Percentiles rank a stretch among this genome's conserved stretches.
These are phyloP conservation scores for Tridacna crocea DNA, from an alignment of 2,888 invertebrate genomes.

Conservation along the genomic window DNA sequence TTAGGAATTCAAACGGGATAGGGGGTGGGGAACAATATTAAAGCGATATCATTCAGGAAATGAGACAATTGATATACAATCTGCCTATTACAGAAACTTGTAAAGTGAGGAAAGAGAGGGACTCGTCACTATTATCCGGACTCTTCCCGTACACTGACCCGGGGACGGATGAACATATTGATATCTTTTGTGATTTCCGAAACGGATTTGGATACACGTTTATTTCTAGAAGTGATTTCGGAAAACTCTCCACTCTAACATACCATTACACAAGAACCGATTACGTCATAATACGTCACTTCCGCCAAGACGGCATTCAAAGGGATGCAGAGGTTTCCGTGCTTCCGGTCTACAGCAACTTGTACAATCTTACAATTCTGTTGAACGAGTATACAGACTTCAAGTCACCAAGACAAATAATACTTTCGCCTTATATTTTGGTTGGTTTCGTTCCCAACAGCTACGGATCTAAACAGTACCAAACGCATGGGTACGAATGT, in stretches of 20 bases:
- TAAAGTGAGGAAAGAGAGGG: neutral
- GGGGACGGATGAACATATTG: neutral
- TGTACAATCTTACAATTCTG: conserved; percentile 9
- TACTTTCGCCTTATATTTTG: neutral
- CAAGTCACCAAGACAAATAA: neutral
- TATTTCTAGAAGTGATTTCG: conserved; percentile 9
- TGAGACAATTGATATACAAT: too few species aligned
- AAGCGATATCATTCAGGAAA: too few species aligned
- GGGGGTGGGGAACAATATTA: too few species aligned
- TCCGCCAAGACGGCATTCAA: conserved; percentile 8
- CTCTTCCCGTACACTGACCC: neutral
- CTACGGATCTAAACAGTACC: neutral
- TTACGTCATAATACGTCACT: conserved; percentile 12
- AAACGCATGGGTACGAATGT: conserved; percentile 4
- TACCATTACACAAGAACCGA: conserved; percentile 5
- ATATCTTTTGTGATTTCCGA: conserved; percentile 10
- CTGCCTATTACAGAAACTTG: conserved; percentile 7
- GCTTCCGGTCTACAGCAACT: conserved; percentile 13
- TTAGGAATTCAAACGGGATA: too few species aligned
- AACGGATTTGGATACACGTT: neutral
- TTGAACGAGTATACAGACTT: neutral
- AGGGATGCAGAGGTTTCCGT: neutral
- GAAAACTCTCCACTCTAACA: conserved; percentile 4
- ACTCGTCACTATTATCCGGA: neutral
- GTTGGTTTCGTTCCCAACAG: conserved; percentile 13